Evolutionary conservation across 2,888 invertebrate genomes (phyloP), one percentile per base, ranked within the genome.

Genomic region (Unio pictorum): DNA sequence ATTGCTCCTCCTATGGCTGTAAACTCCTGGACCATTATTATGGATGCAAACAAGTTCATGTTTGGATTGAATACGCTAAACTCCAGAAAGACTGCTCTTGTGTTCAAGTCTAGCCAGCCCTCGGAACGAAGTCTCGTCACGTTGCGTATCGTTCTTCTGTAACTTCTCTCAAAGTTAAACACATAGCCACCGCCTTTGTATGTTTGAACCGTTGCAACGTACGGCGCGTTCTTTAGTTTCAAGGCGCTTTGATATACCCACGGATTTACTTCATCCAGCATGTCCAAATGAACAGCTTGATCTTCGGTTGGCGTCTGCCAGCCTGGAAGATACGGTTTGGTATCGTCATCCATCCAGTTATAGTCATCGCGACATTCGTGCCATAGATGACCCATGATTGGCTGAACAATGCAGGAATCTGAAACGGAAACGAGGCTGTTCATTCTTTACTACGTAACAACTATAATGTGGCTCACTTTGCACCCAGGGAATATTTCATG

Each of bases 1-100:
- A 83, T 74, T 1, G 88, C 86, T 7, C 85, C 81, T 5, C 90
- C 90, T 20, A 81, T 81, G 5, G 86, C 75, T 72, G 88, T 80
- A 71, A 88, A 89, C 74, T 90, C 90, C 1, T 83, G 80, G 7
- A 86, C 68, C 78, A 89, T 78, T 17, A 87, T 84, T 55, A 85
- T 84, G 4, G 89, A 87, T 3, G 86, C 87, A 71, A 88, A 90
- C 54, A 89, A 80, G 70, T 90, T 90, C 26, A 85, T 80, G 72
- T 89, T 88, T 7, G 87, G 88, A 73, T 92, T 92, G 82, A 91
- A 92, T 3, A 91, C 87, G 0, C 91, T 91, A 81, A 92, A 92
- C 79, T 92, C 92, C 45, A 91, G 84, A 68, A 92, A 88, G 5
- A 92, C 86, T 3, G 91, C 91, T 65, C 92, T 79, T 0, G 92